phyloP scores from a whole-genome alignment of 2,888 invertebrate genomes.

The Teleogryllus oceanicus region DNA sequence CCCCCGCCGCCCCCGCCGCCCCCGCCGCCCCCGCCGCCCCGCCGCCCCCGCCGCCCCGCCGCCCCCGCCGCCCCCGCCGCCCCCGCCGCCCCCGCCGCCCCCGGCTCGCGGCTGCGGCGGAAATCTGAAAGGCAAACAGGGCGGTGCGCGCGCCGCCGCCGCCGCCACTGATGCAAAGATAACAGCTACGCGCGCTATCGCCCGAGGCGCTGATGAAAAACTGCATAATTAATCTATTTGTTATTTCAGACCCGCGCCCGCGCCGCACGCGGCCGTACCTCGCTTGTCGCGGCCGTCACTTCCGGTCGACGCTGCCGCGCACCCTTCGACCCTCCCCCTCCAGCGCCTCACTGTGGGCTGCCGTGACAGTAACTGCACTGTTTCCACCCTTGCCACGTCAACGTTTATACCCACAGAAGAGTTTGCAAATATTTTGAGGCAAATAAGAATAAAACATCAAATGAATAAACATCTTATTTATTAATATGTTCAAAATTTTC shows the following conservation, averaged over 20 bases:
- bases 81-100: too few relatives aligned
- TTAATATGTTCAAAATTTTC: too few relatives aligned
- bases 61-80: too few relatives aligned
- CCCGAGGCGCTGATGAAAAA: slow-evolving; percentile 1
- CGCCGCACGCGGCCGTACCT: background rate
- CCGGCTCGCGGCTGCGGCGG: background rate
- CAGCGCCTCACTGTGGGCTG: background rate
- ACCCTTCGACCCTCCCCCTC: background rate
- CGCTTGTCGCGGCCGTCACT: background rate
- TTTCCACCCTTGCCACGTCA: too few relatives aligned
- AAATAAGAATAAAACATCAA: too few relatives aligned
- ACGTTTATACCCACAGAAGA: too few relatives aligned
- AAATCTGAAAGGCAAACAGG: slow-evolving; percentile 10
- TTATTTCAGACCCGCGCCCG: background rate
- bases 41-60: too few relatives aligned
- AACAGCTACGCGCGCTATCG: background rate
- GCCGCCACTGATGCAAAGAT: background rate
- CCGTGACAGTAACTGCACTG: too few relatives aligned
- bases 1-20: too few relatives aligned
- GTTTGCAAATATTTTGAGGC: too few relatives aligned
- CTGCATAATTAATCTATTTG: slow-evolving; percentile 18
- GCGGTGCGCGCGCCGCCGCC: background rate
- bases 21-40: too few relatives aligned
- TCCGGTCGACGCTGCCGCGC: background rate
- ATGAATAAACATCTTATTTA: too few relatives aligned